Conservation (phyloP, 2,888 invertebrate species). For the Andrena camellia region DNA sequence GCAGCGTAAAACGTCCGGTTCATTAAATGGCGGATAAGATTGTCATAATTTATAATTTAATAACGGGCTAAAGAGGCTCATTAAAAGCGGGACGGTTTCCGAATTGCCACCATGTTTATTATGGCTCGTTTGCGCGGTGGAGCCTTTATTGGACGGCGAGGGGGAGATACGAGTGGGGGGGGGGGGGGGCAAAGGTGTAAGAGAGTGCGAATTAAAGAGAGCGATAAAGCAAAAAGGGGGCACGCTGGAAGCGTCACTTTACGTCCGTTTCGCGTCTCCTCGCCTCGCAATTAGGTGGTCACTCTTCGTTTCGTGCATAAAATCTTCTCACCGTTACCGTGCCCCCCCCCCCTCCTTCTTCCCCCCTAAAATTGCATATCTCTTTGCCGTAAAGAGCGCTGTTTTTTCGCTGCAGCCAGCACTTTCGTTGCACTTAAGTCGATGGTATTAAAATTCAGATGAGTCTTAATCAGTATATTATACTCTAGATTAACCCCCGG, state of each 20-base stretch:
- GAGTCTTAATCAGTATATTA: too few species aligned
- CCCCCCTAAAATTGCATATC: neutral
- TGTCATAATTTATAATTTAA: constrained; percentile 84
- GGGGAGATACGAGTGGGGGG: neutral
- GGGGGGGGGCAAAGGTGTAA: neutral
- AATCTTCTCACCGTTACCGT: neutral
- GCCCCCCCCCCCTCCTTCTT: neutral
- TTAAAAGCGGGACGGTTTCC: constrained; percentile 81
- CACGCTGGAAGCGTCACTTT: constrained; percentile 33
- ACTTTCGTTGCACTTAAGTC: constrained; percentile 7
- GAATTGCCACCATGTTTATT: constrained; percentile 82
- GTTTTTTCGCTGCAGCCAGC: neutral
- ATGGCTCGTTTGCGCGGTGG: constrained; percentile 73
- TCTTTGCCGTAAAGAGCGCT: neutral
- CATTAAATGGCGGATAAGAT: constrained; percentile 81
- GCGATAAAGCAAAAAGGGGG: constrained; percentile 18
- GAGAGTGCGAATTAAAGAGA: constrained; percentile 27
- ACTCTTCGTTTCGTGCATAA: constrained; percentile 1
- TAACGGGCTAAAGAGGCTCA: constrained; percentile 82
- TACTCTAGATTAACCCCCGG: too few species aligned
- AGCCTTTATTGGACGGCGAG: constrained; percentile 19
- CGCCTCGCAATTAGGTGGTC: constrained; percentile 17
- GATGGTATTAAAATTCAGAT: too few species aligned
- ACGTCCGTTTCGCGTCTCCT: constrained; percentile 39
- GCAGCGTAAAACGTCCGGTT: constrained; percentile 79